These are phyloP conservation scores for Siniperca obscura DNA, from an alignment of 2,797 vertebrate genomes.

Conservation along the genomic window DNA sequence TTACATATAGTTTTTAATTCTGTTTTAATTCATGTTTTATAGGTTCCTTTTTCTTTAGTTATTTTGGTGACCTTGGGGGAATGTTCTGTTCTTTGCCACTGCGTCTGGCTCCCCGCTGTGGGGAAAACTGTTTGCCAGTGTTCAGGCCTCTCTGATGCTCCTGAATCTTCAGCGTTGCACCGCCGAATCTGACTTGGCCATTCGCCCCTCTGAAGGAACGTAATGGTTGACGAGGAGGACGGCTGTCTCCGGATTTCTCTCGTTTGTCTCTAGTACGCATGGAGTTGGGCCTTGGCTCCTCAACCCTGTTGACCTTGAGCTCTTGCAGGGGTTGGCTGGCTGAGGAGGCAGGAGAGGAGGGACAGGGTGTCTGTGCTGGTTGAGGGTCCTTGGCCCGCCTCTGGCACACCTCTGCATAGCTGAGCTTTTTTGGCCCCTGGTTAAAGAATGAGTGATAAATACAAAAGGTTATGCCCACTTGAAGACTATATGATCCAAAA, in stretches of 20 bases:
- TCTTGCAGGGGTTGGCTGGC: constrained; percentile 88
- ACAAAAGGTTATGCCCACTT: background rate
- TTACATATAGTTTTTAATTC: constrained; percentile 34
- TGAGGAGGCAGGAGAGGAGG: constrained; percentile 48
- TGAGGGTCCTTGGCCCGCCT: constrained; percentile 86
- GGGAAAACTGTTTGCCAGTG: constrained; percentile 84
- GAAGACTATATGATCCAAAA: background rate
- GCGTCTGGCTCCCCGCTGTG: constrained; percentile 88
- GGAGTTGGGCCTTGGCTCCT: constrained; percentile 76
- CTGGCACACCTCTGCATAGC: constrained; percentile 95
- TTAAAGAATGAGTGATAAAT: background rate
- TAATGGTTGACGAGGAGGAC: constrained; percentile 82
- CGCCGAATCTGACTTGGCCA: constrained; percentile 77
- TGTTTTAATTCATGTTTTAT: background rate
- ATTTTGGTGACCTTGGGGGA: constrained; percentile 92
- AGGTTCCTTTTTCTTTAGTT: constrained; percentile 37
- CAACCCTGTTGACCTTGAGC: constrained; percentile 87
- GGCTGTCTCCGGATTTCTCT: constrained; percentile 71
- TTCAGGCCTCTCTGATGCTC: constrained; percentile 89
- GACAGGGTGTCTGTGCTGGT: constrained; percentile 59
- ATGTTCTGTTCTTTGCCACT: constrained; percentile 93
- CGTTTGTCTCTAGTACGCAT: constrained; percentile 62
- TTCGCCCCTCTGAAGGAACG: constrained; percentile 84
- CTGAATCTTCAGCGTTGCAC: constrained; percentile 87
- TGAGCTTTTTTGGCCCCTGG: constrained; percentile 91